phyloP scores from a whole-genome alignment of 2,888 invertebrate genomes.

The Tinea trinotella region DNA sequence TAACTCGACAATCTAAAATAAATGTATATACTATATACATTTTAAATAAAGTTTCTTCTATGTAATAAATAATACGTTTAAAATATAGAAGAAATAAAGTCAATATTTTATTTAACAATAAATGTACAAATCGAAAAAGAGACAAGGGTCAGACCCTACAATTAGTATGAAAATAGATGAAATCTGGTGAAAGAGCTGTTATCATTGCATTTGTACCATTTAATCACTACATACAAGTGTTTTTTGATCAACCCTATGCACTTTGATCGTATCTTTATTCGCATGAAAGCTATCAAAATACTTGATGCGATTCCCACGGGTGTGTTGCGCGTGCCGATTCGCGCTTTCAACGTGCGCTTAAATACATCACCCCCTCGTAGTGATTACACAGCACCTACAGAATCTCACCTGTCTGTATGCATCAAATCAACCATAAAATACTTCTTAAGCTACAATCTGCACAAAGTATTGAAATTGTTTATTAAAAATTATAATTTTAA shows the following conservation, averaged over 20 bases:
- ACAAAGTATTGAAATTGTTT: no score
- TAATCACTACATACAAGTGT: conserved; percentile 9
- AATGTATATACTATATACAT: neutral
- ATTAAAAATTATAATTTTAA: no score
- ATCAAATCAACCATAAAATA: neutral
- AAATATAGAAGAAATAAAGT: no score
- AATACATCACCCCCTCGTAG: neutral
- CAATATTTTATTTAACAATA: neutral
- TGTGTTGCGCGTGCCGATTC: conserved; percentile 3
- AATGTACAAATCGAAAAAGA: no score
- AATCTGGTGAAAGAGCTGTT: neutral
- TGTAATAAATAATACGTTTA: no score
- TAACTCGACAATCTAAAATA: neutral
- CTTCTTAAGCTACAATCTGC: no score
- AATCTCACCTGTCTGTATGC: conserved; percentile 1
- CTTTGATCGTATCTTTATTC: neutral
- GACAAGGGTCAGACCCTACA: no score
- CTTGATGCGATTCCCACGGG: conserved; percentile 8
- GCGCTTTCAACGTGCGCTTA: neutral
- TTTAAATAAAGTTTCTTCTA: no score
- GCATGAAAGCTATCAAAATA: neutral
- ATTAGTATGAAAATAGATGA: conserved; percentile 1
- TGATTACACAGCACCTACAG: neutral
- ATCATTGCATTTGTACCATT: neutral
- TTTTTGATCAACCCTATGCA: neutral